Conservation (phyloP, 1,140 invertebrate genomes). For the Calycopis cecrops region DNA sequence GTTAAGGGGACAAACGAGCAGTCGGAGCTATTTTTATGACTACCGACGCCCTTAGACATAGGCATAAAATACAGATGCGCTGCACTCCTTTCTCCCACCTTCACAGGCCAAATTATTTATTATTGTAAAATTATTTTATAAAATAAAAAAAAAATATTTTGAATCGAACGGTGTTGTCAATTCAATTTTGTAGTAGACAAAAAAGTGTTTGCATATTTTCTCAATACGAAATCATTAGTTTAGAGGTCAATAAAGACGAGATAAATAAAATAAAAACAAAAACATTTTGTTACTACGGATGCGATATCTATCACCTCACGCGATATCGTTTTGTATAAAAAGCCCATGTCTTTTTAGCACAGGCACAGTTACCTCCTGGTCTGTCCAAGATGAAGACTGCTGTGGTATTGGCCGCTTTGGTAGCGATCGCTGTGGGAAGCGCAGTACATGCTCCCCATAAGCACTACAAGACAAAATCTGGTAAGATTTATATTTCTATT, state of each 20-base stretch:
- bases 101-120: too few species aligned
- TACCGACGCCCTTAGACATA: too few species aligned
- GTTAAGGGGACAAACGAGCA: too few species aligned
- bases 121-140: too few species aligned
- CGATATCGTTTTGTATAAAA: slow-evolving; percentile 6
- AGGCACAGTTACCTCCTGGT: slow-evolving; percentile 11
- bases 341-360: too few species aligned
- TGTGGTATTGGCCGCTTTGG: not conserved
- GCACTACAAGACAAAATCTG: slow-evolving; percentile 2
- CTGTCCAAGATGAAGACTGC: slow-evolving; percentile 11
- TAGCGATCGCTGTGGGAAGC: slow-evolving; percentile 6
- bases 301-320: not conserved
- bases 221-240: not conserved
- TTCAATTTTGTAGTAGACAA: too few species aligned
- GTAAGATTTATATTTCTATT: not conserved
- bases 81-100: too few species aligned
- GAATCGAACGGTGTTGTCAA: too few species aligned
- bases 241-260: not conserved
- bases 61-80: too few species aligned
- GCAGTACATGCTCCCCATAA: not conserved
- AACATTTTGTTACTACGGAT: not conserved
- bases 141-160: too few species aligned
- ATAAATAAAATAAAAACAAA: slow-evolving; percentile 3
- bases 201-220: not conserved
- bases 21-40: too few species aligned